Percentiles rank a stretch among this genome's conserved stretches.
Evolutionary conservation across 92 coral and sea anemone species (phyloP).

Genomic region (Galaxea fascicularis): DNA sequence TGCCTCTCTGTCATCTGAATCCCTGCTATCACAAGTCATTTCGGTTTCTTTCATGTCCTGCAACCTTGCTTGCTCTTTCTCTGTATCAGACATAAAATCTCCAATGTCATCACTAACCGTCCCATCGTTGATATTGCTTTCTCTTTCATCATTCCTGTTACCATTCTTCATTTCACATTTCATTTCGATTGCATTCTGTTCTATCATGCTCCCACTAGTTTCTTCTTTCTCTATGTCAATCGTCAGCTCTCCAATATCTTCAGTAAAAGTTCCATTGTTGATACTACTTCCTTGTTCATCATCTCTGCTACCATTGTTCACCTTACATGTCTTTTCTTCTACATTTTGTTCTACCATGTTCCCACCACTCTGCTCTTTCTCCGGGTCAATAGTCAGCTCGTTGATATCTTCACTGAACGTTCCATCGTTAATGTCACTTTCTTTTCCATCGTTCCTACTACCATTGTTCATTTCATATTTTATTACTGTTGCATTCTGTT

Average conservation of each 20-base stretch:
- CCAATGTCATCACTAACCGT: background rate
- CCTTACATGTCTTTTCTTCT: background rate
- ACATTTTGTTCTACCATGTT: background rate
- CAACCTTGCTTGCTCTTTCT: background rate
- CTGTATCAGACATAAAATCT: background rate
- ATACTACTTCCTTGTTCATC: background rate
- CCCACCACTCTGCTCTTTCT: background rate
- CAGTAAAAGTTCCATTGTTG: too few species aligned
- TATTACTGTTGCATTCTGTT: background rate
- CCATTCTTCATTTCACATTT: background rate
- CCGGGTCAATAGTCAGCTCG: too few species aligned
- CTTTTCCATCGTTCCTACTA: background rate
- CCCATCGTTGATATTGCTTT: background rate
- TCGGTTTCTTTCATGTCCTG: background rate
- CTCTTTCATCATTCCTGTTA: background rate
- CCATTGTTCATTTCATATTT: background rate
- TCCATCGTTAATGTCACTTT: too few species aligned
- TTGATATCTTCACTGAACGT: too few species aligned
- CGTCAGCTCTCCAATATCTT: too few species aligned
- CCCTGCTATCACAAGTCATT: conserved; percentile 1
- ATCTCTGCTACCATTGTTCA: background rate
- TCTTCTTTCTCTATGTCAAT: too few species aligned
- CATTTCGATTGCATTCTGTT: background rate
- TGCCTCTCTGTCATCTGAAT: conserved; percentile 3
- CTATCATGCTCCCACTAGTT: background rate